Evolutionary conservation across 2,888 invertebrate genomes (phyloP).

Genomic region (Amphipoea oculea): DNA sequence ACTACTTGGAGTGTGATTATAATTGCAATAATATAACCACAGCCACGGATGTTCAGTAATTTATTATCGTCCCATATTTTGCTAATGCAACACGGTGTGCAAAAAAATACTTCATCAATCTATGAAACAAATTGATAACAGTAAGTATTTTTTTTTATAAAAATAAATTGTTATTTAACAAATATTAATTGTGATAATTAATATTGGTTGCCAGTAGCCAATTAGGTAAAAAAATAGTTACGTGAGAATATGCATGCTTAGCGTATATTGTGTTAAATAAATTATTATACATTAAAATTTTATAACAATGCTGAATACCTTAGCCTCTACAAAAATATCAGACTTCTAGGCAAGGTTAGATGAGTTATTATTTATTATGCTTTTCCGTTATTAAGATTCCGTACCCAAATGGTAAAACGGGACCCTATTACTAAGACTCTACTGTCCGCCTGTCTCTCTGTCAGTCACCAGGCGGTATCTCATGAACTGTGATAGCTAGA

Average conservation of each 20-base stretch:
- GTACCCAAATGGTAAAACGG: no score
- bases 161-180: neutral
- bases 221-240: conserved; percentile 8
- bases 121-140: neutral
- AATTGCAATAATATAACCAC: neutral
- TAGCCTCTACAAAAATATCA: neutral
- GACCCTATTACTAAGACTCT: no score
- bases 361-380: neutral
- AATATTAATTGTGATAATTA: neutral
- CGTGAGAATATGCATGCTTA: conserved; percentile 12
- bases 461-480: no score
- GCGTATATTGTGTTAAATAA: conserved; percentile 17
- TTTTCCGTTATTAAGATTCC: neutral
- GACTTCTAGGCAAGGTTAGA: neutral
- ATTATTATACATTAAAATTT: neutral
- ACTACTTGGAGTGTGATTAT: neutral
- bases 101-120: neutral
- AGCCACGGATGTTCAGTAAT: conserved; percentile 10
- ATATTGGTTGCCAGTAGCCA: conserved; percentile 1
- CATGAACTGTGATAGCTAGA: no score
- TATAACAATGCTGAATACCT: conserved; percentile 30
- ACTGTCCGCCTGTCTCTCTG: no score
- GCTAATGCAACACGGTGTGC: no score
- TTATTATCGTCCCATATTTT: neutral
- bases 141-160: neutral